These are phyloP conservation scores for Chymomyza caudatula DNA, from an alignment of 2,888 invertebrate genomes.

Conservation along the genomic window DNA sequence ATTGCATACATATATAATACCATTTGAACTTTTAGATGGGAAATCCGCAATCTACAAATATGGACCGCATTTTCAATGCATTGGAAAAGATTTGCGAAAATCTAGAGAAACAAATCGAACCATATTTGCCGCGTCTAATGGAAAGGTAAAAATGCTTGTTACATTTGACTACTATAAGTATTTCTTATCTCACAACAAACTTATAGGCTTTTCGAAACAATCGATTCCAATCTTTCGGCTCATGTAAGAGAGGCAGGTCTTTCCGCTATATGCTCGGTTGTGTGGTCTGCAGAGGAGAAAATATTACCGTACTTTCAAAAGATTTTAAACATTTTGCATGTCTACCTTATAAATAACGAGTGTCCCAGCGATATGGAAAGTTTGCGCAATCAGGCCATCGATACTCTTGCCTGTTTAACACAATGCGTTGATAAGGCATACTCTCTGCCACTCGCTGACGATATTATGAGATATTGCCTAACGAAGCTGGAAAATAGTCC, in stretches of 20 bases:
- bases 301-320: conserved; percentile 85
- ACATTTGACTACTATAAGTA: no score
- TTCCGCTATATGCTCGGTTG: conserved; percentile 84
- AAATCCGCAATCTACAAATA: no score
- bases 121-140: conserved; percentile 86
- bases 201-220: conserved; percentile 80
- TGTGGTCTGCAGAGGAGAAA: conserved; percentile 84
- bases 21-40: no score
- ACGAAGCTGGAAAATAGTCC: no score
- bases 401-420: conserved; percentile 85
- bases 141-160: conserved; percentile 79
- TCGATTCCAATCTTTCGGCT: no score
- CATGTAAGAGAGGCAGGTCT: no score
- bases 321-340: conserved; percentile 83
- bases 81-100: conserved; percentile 89
- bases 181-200: background rate
- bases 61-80: no score
- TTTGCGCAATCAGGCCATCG: conserved; percentile 84
- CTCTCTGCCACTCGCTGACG: no score
- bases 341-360: conserved; percentile 81
- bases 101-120: conserved; percentile 84
- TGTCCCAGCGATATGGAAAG: conserved; percentile 81
- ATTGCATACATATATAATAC: no score
- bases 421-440: no score
- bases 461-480: no score